Base-by-base conservation (phyloP, 2,113 vertebrate genomes). In the Cairina moschata region DNA sequence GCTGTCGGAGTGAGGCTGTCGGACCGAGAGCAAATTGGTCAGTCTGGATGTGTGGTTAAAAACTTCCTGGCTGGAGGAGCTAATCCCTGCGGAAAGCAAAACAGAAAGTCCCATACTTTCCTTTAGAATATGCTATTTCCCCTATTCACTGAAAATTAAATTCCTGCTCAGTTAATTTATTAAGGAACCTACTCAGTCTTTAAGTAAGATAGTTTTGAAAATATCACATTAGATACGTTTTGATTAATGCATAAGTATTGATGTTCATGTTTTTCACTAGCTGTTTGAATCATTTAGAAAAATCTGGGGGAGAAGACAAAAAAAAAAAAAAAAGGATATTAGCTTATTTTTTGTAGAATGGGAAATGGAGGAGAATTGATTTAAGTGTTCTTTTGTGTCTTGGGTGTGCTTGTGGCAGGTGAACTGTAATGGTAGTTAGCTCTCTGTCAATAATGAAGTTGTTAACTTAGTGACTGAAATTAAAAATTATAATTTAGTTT, bases 41-140 rank as follows among this genome's bases (percentile, higher is more conserved):
- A 82, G 84, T 84, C 75, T 78, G 81, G 74, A 90, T 0, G 1
- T 26, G 74, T 75, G 42, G 69, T 81, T 52, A 75, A 88, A 95
- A 96, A 34, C 90, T 93, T 96, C 83, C 86, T 90, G 90, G 52
- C 93, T 96, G 88, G 90, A 86, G 68, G 21, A 83, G 31, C 76
- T 91, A 78, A 90, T 86, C 52, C 56, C 26, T 23, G 74, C 0
- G 6, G 87, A 93, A 93, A 93, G 75, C 54, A 95, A 92, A 93
- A 93, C 59, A 83, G 68, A 65, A 95, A 83, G 34, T 85, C 66
- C 69, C 73, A 81, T 60, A 75, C 48, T 92, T 96, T 94, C 86
- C 76, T 88, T 68, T 38, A 90, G 42, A 90, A 86, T 75, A 58
- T 34, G 1, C 25, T 86, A 3, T 66, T 88, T 97, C 95, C 65